phyloP scores from a whole-genome alignment of 2,113 vertebrate genomes.

The Pseudorectes ferrugineus region DNA sequence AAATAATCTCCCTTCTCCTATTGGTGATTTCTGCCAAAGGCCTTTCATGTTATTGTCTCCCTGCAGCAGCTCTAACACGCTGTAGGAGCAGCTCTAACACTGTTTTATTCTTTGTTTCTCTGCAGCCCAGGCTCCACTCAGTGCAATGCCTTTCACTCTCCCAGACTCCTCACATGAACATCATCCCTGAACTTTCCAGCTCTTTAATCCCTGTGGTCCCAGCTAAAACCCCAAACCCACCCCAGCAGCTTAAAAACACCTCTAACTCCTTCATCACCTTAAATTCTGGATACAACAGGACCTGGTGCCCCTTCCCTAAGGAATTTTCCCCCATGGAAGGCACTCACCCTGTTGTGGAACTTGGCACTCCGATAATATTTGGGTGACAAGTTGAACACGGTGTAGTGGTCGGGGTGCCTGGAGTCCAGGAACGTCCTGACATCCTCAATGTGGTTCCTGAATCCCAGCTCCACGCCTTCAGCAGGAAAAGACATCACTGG shows the following conservation, averaged over 20 bases:
- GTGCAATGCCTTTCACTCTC: neutral
- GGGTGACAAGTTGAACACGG: slow-evolving; percentile 96
- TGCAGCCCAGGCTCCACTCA: neutral
- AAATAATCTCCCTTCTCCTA: neutral
- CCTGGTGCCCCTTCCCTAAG: neutral
- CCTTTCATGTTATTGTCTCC: neutral
- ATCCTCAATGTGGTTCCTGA: slow-evolving; percentile 96
- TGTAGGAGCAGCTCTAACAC: neutral
- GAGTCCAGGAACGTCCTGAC: slow-evolving; percentile 96
- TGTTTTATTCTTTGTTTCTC: neutral
- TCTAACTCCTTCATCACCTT: neutral
- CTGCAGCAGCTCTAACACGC: neutral
- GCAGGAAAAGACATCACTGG: slow-evolving; percentile 97
- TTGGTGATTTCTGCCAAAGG: neutral
- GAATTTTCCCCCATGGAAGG: rapidly evolving
- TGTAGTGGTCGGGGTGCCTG: slow-evolving; percentile 96
- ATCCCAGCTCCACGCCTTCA: slow-evolving; percentile 90
- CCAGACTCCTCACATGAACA: neutral
- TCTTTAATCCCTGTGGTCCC: neutral
- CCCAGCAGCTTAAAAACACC: neutral
- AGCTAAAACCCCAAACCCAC: neutral
- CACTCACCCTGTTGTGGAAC: slow-evolving; percentile 95
- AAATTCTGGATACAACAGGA: neutral
- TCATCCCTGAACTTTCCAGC: neutral
- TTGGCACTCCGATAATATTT: slow-evolving; percentile 96